A percentile compares a stretch with the other conserved stretches of the same genome.
Conservation (phyloP, 1,140 invertebrate genomes). For the Calliphora vicina region DNA sequence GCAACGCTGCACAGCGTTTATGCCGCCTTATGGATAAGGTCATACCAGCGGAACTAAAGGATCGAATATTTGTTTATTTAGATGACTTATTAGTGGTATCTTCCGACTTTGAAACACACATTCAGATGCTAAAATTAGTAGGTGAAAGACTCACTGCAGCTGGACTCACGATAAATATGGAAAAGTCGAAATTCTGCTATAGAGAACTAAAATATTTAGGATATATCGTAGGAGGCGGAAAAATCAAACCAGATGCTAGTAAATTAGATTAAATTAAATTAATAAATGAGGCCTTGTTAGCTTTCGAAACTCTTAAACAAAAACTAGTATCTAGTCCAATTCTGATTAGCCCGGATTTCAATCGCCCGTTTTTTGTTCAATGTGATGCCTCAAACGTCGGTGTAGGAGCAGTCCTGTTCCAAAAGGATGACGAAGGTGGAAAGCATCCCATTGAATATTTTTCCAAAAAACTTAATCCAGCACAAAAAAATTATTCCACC, state of each 20-base stretch:
- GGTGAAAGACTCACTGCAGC: neutral
- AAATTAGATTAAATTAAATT: too few species aligned
- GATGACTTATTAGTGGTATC: too few species aligned
- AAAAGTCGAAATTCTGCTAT: too few species aligned
- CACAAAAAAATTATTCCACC: constrained; percentile 55
- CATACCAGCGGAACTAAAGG: too few species aligned
- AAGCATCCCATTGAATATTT: constrained; percentile 50
- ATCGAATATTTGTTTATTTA: too few species aligned
- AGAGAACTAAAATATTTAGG: too few species aligned
- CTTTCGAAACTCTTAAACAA: neutral
- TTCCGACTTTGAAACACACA: too few species aligned
- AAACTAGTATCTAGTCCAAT: neutral
- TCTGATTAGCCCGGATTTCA: neutral
- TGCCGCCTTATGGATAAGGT: too few species aligned
- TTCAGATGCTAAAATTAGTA: neutral
- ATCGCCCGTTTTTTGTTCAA: neutral
- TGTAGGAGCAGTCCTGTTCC: neutral
- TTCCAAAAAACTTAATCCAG: constrained; percentile 44
- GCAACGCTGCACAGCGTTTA: too few species aligned
- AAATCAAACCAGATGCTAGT: neutral
- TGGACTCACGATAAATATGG: too few species aligned
- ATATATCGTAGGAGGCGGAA: too few species aligned
- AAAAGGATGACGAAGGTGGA: constrained; percentile 30
- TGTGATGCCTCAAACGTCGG: neutral
- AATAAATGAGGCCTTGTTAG: neutral